A percentile compares a stretch with the other conserved stretches of the same genome.
Evolutionary conservation across 2,797 vertebrate genomes (phyloP).

Genomic region (Hypotaenidia okinawae): DNA sequence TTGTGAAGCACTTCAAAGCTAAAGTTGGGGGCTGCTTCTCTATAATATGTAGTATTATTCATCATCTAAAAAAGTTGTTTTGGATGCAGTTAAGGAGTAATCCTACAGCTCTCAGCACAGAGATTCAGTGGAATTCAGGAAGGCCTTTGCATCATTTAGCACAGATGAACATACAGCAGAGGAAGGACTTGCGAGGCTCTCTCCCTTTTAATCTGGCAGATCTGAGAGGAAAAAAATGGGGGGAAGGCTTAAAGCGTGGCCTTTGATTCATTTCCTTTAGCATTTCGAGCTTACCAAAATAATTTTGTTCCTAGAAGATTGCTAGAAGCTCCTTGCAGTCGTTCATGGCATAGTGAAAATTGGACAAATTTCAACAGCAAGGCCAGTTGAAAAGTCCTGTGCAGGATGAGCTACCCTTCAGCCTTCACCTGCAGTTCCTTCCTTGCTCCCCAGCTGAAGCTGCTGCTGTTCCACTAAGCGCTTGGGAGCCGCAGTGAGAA

Average conservation of each 20-base stretch:
- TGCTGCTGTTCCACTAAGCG: background rate
- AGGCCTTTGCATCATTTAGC: constrained; percentile 44
- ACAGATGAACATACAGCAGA: background rate
- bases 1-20: constrained; percentile 39
- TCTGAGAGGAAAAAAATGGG: background rate
- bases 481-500: background rate
- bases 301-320: background rate
- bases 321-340: background rate
- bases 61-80: constrained; percentile 36
- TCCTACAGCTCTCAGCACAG: background rate
- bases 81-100: constrained; percentile 49
- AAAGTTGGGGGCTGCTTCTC: background rate
- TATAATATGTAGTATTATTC: constrained; percentile 9
- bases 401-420: background rate
- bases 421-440: background rate
- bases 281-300: constrained; percentile 2
- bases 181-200: background rate
- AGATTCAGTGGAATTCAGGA: background rate
- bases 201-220: constrained; percentile 1
- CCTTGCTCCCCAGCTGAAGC: background rate
- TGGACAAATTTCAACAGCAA: background rate
- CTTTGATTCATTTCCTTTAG: background rate
- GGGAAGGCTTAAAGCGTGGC: background rate
- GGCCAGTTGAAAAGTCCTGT: background rate
- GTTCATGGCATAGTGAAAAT: background rate